A percentile compares a stretch with the other conserved stretches of the same genome.
Evolutionary conservation across 2,888 invertebrate species (phyloP).

Genomic region (Hydriomena furcata): DNA sequence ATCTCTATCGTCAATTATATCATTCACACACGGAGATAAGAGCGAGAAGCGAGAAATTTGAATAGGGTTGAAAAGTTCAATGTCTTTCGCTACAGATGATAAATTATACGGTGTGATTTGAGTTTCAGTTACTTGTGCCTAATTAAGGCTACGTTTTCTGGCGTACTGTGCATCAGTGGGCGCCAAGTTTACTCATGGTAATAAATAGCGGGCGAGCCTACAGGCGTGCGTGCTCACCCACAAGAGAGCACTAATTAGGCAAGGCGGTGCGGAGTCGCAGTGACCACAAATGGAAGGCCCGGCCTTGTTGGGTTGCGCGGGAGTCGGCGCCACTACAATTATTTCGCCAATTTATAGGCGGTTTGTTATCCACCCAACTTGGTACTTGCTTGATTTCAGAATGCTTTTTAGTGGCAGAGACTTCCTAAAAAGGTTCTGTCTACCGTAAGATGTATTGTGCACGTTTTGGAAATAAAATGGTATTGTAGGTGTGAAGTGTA

Average conservation of each 20-base stretch:
- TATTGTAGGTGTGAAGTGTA: constrained; percentile 7
- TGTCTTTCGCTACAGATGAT: background rate
- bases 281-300: constrained; percentile 72
- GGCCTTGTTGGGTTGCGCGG: constrained; percentile 73
- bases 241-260: constrained; percentile 74
- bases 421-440: constrained; percentile 12
- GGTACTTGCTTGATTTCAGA: constrained; percentile 16
- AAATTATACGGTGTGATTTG: too few relatives aligned
- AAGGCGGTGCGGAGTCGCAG: constrained; percentile 45
- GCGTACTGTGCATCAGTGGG: constrained; percentile 19
- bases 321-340: constrained; percentile 66
- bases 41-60: background rate
- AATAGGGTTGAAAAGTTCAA: background rate
- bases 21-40: background rate
- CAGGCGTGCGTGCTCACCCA: constrained; percentile 70
- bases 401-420: constrained; percentile 20
- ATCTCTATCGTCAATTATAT: background rate
- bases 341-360: constrained; percentile 54
- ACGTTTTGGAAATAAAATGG: background rate
- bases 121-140: constrained; percentile 6
- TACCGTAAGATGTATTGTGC: constrained; percentile 4
- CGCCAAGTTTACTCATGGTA: constrained; percentile 39
- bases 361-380: constrained; percentile 26
- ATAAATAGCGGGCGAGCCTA: constrained; percentile 63
- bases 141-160: constrained; percentile 20